phyloP scores from a whole-genome alignment of 2,888 invertebrate genomes.

The Lacanobia wlatinum region DNA sequence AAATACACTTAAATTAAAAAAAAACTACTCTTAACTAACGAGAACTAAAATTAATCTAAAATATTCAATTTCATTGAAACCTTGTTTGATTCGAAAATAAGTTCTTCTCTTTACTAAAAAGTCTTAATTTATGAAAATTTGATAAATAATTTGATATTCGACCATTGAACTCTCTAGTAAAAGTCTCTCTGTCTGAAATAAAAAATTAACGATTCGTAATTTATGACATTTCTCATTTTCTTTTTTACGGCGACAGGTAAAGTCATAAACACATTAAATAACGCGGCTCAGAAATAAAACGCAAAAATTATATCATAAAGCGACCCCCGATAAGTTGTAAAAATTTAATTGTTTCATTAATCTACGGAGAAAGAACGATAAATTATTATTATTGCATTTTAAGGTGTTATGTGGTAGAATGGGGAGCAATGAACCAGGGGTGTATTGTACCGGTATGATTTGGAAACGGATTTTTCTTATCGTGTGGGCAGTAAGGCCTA shows the following conservation, averaged over 20 bases:
- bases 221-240: slow-evolving; percentile 62
- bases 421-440: neutral
- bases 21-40: too few species aligned
- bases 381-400: slow-evolving; percentile 34
- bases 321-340: slow-evolving; percentile 48
- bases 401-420: neutral
- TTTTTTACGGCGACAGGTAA: slow-evolving; percentile 61
- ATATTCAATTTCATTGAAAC: too few species aligned
- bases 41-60: too few species aligned
- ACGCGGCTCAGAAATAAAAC: slow-evolving; percentile 62
- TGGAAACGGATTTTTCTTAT: too few species aligned
- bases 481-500: too few species aligned
- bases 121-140: neutral
- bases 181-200: slow-evolving; percentile 13
- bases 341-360: slow-evolving; percentile 61
- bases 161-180: neutral
- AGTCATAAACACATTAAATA: slow-evolving; percentile 62
- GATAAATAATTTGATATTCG: neutral
- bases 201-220: slow-evolving; percentile 47
- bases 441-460: neutral
- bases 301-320: slow-evolving; percentile 59
- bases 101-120: neutral
- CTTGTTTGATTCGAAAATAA: neutral
- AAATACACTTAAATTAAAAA: too few species aligned
- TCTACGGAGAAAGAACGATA: slow-evolving; percentile 29